Conservation (phyloP, 1,140 invertebrate genomes). For the Formica selysi region DNA sequence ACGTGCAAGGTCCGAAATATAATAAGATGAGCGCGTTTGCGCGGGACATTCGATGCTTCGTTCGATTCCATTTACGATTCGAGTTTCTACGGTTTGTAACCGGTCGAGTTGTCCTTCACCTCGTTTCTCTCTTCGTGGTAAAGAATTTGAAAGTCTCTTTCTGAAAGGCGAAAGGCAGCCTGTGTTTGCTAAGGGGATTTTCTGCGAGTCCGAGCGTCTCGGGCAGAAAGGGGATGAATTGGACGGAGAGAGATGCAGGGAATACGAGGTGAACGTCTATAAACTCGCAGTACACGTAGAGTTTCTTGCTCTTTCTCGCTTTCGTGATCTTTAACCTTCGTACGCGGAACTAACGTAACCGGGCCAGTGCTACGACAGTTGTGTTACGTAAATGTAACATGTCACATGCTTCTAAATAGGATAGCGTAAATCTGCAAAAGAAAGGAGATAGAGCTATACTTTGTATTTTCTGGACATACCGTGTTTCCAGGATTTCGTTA, state of each 20-base stretch:
- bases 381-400: constrained; percentile 42
- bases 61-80: constrained; percentile 17
- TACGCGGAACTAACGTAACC: not conserved
- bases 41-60: not conserved
- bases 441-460: not conserved
- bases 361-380: not conserved
- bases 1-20: constrained; percentile 1
- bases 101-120: constrained; percentile 16
- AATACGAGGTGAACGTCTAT: not conserved
- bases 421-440: not conserved
- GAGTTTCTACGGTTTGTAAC: constrained; percentile 9
- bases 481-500: not conserved
- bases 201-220: constrained; percentile 8
- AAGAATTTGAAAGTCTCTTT: constrained; percentile 42
- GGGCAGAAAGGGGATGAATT: constrained; percentile 20
- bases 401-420: not conserved
- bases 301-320: constrained; percentile 3
- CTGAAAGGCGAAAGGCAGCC: constrained; percentile 12
- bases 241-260: not conserved
- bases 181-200: constrained; percentile 40
- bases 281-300: constrained; percentile 30
- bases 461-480: not conserved
- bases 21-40: not conserved
- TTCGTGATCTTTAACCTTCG: constrained; percentile 48
- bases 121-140: not conserved